Conservation (phyloP, 1,140 invertebrate species). For the Oryzaephilus surinamensis region DNA sequence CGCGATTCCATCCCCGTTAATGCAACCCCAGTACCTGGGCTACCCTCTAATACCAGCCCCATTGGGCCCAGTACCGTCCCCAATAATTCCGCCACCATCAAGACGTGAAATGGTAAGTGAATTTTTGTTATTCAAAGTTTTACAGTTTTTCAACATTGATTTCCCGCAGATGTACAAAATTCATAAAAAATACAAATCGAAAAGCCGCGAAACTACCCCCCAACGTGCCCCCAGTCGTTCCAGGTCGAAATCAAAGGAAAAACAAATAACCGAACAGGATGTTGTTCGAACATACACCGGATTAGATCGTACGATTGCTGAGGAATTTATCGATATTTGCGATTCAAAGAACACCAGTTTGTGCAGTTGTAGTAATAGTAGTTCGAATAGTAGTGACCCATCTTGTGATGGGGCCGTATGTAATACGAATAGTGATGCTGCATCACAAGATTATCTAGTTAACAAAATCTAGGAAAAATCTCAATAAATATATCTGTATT, state of each 20-base stretch:
- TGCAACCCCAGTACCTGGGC: no score
- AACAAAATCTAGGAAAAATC: no score
- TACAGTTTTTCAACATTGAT: background rate
- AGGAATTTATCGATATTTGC: slow-evolving; percentile 51
- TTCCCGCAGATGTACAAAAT: slow-evolving; percentile 10
- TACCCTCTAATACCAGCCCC: slow-evolving; percentile 32
- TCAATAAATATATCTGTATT: no score
- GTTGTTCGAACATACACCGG: slow-evolving; percentile 52
- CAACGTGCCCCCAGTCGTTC: slow-evolving; percentile 15
- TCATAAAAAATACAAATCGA: slow-evolving; percentile 14
- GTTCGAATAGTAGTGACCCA: slow-evolving; percentile 15
- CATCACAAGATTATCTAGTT: slow-evolving; percentile 24
- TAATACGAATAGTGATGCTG: slow-evolving; percentile 21
- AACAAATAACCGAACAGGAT: slow-evolving; percentile 39
- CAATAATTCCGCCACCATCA: slow-evolving; percentile 25
- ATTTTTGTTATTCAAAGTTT: slow-evolving; percentile 1
- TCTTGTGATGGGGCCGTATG: slow-evolving; percentile 3
- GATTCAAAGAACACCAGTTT: slow-evolving; percentile 41
- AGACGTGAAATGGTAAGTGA: slow-evolving; percentile 13
- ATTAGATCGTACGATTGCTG: slow-evolving; percentile 49
- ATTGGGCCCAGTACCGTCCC: slow-evolving; percentile 30
- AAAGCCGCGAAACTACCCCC: slow-evolving; percentile 11
- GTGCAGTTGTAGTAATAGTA: slow-evolving; percentile 22
- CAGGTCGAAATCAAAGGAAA: slow-evolving; percentile 20
- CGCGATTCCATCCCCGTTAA: no score